Evolutionary conservation across 2,797 vertebrate genomes (phyloP).

Genomic region (Poecilia gillii): DNA sequence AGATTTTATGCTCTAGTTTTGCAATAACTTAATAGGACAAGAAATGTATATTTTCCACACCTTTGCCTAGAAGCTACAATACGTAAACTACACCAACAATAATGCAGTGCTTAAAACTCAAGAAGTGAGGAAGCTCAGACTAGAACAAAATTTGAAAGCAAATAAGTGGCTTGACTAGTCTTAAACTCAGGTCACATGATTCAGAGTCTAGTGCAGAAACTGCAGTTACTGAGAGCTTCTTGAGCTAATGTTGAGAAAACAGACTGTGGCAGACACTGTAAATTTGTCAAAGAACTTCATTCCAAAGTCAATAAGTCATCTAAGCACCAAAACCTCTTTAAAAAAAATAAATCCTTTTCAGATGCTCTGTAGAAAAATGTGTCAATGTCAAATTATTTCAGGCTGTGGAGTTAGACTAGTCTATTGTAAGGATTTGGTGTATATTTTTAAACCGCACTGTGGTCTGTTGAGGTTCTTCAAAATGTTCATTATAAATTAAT

Average conservation of each 20-base stretch:
- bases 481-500: not conserved
- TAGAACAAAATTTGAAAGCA: not conserved
- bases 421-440: not conserved
- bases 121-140: not conserved
- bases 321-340: not conserved
- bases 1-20: not conserved
- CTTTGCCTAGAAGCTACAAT: not conserved
- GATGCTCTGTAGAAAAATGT: not conserved
- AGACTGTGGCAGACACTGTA: not conserved
- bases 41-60: not conserved
- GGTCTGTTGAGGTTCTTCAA: not conserved
- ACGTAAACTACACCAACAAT: not conserved
- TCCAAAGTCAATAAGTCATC: not conserved
- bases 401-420: not conserved
- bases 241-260: not conserved
- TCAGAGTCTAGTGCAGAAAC: not conserved
- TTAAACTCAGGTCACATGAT: not conserved
- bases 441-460: not conserved
- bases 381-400: not conserved
- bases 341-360: not conserved
- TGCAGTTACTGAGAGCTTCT: constrained; percentile 7
- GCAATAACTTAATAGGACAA: not conserved
- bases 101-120: not conserved
- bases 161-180: not conserved
- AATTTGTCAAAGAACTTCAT: constrained; percentile 2